These are phyloP conservation scores for Microcebus jonahi DNA, from an alignment of 2,113 vertebrate species.

Conservation along the genomic window DNA sequence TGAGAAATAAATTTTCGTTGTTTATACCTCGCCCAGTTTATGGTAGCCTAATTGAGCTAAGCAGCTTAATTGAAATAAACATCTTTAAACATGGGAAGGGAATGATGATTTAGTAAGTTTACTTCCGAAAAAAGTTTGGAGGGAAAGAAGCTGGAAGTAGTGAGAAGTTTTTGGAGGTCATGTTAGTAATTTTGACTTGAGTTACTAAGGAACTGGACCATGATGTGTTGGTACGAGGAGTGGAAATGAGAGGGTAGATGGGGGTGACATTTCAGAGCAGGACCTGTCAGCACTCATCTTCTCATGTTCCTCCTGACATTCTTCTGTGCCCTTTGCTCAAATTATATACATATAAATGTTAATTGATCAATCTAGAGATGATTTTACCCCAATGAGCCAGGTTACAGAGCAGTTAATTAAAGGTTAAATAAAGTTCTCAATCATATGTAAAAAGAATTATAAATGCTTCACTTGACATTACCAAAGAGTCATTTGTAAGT, in stretches of 20 bases:
- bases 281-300: background rate
- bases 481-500: background rate
- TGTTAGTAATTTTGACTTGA: background rate
- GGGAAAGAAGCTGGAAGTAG: background rate
- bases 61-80: background rate
- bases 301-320: background rate
- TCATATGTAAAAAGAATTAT: background rate
- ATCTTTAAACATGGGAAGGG: background rate
- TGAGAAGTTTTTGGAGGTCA: background rate
- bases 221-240: accelerated
- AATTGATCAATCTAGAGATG: conserved; percentile 47
- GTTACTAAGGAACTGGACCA: background rate
- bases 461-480: background rate
- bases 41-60: background rate
- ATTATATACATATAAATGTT: conserved; percentile 48
- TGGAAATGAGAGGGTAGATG: background rate
- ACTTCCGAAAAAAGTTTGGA: background rate
- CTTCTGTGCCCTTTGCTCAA: conserved; percentile 48
- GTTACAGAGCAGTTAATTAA: background rate
- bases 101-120: background rate
- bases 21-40: background rate
- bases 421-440: conserved; percentile 59
- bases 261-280: background rate
- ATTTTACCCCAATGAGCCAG: background rate
- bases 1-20: background rate